Evolutionary conservation across 2,888 invertebrate species (phyloP).

Genomic region (Pristionchus exspectatus): DNA sequence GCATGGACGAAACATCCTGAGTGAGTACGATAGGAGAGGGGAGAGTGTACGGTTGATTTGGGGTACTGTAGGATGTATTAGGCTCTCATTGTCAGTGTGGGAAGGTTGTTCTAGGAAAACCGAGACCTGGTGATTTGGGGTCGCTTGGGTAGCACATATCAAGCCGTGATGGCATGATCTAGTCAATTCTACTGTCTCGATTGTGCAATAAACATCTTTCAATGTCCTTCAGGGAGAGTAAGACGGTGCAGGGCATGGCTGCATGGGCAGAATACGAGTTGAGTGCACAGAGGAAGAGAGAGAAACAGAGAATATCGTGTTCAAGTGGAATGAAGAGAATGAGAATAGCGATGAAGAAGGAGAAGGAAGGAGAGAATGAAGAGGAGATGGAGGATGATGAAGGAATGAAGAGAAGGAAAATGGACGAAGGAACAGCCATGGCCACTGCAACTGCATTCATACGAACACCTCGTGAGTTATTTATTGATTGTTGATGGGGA

Average conservation of each 20-base stretch:
- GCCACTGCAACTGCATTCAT: neutral
- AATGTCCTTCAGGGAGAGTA: slow-evolving; percentile 13
- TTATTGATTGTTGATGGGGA: neutral
- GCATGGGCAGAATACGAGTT: slow-evolving; percentile 27
- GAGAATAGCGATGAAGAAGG: neutral
- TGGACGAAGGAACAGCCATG: neutral
- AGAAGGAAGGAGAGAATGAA: neutral
- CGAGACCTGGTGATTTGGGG: neutral
- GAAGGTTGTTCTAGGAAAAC: too few species aligned
- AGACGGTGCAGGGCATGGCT: neutral
- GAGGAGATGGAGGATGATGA: neutral
- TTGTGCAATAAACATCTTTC: neutral
- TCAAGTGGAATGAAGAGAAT: neutral
- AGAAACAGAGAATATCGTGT: slow-evolving; percentile 18
- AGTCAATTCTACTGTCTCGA: neutral
- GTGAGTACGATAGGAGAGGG: neutral
- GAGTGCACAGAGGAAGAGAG: slow-evolving; percentile 50
- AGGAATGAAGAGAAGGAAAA: slow-evolving; percentile 14
- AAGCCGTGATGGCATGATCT: neutral
- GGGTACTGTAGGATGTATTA: neutral
- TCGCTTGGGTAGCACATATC: neutral
- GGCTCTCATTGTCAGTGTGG: neutral
- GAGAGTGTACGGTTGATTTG: neutral
- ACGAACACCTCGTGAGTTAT: slow-evolving; percentile 40
- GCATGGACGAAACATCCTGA: slow-evolving; percentile 55